A percentile compares a stretch with the other conserved stretches of the same genome.
These are phyloP conservation scores for Hirundichthys speculiger DNA, from an alignment of 2,113 vertebrate species.

Conservation along the genomic window DNA sequence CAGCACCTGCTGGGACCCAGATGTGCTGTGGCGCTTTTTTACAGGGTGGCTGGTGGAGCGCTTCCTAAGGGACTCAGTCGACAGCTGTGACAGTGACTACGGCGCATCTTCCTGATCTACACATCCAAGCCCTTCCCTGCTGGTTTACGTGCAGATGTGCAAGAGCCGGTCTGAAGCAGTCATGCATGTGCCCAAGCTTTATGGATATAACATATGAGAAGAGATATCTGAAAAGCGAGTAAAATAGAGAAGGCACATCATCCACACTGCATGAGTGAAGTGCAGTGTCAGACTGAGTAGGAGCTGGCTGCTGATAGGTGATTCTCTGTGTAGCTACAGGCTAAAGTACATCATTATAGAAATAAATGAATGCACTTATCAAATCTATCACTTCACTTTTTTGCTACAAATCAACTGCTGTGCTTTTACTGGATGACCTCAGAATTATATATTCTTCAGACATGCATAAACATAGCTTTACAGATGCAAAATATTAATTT, in stretches of 20 bases:
- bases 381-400: slow-evolving; percentile 6
- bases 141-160: slow-evolving; percentile 64
- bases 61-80: slow-evolving; percentile 69
- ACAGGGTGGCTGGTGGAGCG: slow-evolving; percentile 68
- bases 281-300: slow-evolving; percentile 28
- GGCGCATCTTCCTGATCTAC: slow-evolving; percentile 50
- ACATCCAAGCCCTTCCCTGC: slow-evolving; percentile 45
- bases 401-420: no score
- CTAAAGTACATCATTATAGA: background rate
- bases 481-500: no score
- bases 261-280: slow-evolving; percentile 26
- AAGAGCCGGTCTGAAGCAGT: slow-evolving; percentile 19
- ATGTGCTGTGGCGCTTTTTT: slow-evolving; percentile 79
- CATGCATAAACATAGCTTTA: no score
- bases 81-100: slow-evolving; percentile 73
- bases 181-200: slow-evolving; percentile 31
- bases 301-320: slow-evolving; percentile 36
- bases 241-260: slow-evolving; percentile 36
- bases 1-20: slow-evolving; percentile 81
- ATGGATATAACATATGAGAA: slow-evolving; percentile 39
- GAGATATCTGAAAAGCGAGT: slow-evolving; percentile 26
- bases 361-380: slow-evolving; percentile 29
- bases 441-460: no score
- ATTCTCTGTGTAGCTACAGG: slow-evolving; percentile 28
- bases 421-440: no score